phyloP scores from a whole-genome alignment of 1,140 invertebrate species.

The Mercenaria mercenaria region DNA sequence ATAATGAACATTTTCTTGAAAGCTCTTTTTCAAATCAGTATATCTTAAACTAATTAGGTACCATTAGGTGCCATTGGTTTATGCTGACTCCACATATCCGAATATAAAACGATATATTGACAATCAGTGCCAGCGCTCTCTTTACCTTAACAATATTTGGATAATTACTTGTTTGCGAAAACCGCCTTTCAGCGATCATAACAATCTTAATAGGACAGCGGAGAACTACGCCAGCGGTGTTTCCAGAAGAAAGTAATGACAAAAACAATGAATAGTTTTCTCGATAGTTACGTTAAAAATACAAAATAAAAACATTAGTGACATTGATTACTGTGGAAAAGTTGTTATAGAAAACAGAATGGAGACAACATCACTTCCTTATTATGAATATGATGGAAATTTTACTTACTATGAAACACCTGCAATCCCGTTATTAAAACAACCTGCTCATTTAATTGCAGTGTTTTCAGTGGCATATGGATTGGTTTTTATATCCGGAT shows the following conservation, averaged over 20 bases:
- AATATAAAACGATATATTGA: too few relatives aligned
- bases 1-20: too few relatives aligned
- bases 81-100: too few relatives aligned
- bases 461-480: constrained; percentile 49
- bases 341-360: neutral
- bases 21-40: too few relatives aligned
- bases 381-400: constrained; percentile 37
- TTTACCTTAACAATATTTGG: neutral
- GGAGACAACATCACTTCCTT: neutral
- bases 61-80: too few relatives aligned
- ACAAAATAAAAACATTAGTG: neutral
- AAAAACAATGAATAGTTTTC: neutral
- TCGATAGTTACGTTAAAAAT: neutral
- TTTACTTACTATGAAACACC: neutral
- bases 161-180: neutral
- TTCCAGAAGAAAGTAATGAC: neutral
- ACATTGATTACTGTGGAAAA: neutral
- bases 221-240: neutral
- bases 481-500: constrained; percentile 44
- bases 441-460: constrained; percentile 46
- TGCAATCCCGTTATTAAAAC: constrained; percentile 17
- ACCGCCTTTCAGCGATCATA: neutral
- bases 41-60: too few relatives aligned
- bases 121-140: neutral
- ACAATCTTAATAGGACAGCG: neutral